These are phyloP conservation scores for Nymphalis urticae DNA, from an alignment of 2,888 invertebrate species.

Conservation along the genomic window DNA sequence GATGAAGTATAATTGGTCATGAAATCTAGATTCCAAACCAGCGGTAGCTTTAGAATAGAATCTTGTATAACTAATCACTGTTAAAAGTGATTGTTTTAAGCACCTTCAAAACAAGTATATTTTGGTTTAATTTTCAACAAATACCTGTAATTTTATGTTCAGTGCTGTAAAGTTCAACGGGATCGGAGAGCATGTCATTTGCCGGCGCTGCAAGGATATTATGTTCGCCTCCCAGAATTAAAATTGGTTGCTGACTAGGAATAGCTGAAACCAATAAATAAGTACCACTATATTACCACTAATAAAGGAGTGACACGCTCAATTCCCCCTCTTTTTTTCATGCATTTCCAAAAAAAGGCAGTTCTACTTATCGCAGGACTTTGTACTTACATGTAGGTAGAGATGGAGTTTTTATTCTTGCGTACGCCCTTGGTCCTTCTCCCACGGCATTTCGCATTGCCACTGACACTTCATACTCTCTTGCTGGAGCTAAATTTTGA, in stretches of 20 bases:
- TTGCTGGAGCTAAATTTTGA: constrained; percentile 86
- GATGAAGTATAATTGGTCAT: no score
- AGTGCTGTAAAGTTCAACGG: constrained; percentile 84
- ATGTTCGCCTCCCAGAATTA: constrained; percentile 86
- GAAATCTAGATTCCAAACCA: no score
- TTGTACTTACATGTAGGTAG: constrained; percentile 82
- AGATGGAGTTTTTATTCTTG: constrained; percentile 85
- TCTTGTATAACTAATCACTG: no score
- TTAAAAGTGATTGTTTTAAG: no score
- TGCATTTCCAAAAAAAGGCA: no score
- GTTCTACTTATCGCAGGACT: neutral
- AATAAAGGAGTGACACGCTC: neutral
- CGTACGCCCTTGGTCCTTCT: constrained; percentile 86
- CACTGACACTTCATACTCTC: constrained; percentile 89
- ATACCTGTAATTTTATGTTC: constrained; percentile 72
- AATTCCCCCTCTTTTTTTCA: no score
- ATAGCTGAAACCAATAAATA: constrained; percentile 73
- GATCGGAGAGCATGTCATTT: constrained; percentile 85
- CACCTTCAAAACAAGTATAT: no score
- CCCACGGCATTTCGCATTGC: constrained; percentile 91
- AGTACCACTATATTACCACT: neutral
- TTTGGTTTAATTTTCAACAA: neutral
- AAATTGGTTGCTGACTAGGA: constrained; percentile 84
- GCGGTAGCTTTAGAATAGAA: no score
- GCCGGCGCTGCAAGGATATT: constrained; percentile 85